These are phyloP conservation scores for Procavia capensis DNA, from an alignment of 2,113 vertebrate species.

Conservation along the genomic window DNA sequence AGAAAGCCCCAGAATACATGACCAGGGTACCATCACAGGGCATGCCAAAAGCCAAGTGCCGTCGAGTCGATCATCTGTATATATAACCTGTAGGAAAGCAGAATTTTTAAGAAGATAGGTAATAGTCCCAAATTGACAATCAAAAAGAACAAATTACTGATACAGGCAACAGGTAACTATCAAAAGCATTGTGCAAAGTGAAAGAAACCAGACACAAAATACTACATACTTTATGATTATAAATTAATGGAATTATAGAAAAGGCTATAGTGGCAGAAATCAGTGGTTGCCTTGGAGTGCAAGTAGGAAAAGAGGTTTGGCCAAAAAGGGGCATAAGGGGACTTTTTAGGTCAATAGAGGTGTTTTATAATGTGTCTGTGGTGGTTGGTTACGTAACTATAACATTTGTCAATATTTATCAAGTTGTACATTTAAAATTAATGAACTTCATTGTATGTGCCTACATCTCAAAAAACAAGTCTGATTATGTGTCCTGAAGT, in stretches of 20 bases:
- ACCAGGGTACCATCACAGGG: background rate
- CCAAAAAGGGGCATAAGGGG: background rate
- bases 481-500: background rate
- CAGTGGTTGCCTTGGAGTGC: background rate
- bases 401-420: slow-evolving; percentile 39
- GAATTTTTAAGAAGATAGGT: background rate
- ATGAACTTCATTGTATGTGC: background rate
- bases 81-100: background rate
- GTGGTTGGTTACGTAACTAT: background rate
- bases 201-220: background rate
- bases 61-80: background rate
- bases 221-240: background rate
- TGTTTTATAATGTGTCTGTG: background rate
- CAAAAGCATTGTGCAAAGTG: background rate
- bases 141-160: slow-evolving; percentile 19
- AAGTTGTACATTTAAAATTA: slow-evolving; percentile 9
- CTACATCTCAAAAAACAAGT: background rate
- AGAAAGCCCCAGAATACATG: background rate
- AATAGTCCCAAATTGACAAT: background rate
- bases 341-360: background rate
- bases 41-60: no score
- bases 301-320: background rate
- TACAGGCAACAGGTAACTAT: slow-evolving; percentile 11
- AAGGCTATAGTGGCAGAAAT: background rate
- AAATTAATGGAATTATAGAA: slow-evolving; percentile 29